Conservation (phyloP, 35 echinoderm and acorn worm genomes). For the Eucidaris tribuloides region DNA sequence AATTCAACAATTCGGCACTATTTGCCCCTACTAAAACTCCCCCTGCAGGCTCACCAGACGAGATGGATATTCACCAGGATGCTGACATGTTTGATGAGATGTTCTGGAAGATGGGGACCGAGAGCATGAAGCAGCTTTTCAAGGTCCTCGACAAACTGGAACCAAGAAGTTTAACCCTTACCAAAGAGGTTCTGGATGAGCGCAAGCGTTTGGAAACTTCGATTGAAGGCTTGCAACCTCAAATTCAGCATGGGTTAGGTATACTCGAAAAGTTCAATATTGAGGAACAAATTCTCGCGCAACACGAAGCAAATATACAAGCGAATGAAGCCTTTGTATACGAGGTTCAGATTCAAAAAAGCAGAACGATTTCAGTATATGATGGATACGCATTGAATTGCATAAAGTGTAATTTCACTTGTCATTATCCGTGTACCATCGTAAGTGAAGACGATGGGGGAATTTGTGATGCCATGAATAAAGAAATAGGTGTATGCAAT, state of each 20-base stretch:
- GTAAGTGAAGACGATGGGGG: not conserved
- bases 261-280: not conserved
- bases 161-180: too few species aligned
- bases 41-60: too few species aligned
- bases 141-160: too few species aligned
- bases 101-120: too few species aligned
- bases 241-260: not conserved
- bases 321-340: conserved; percentile 27
- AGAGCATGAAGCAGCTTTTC: too few species aligned
- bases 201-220: not conserved
- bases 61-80: too few species aligned
- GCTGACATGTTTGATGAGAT: too few species aligned
- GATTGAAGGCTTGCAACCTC: too few species aligned
- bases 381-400: conserved; percentile 29
- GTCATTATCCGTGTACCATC: conserved; percentile 14
- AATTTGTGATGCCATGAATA: conserved; percentile 6
- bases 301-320: conserved; percentile 23
- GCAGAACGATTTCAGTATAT: not conserved
- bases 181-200: conserved; percentile 19
- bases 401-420: conserved; percentile 19
- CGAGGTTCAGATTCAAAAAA: not conserved
- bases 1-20: too few species aligned
- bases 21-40: too few species aligned
- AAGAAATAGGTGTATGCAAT: not conserved
- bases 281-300: conserved; percentile 1